Base-by-base conservation (phyloP, 2,888 invertebrate genomes). In the Danaus chrysippus region DNA sequence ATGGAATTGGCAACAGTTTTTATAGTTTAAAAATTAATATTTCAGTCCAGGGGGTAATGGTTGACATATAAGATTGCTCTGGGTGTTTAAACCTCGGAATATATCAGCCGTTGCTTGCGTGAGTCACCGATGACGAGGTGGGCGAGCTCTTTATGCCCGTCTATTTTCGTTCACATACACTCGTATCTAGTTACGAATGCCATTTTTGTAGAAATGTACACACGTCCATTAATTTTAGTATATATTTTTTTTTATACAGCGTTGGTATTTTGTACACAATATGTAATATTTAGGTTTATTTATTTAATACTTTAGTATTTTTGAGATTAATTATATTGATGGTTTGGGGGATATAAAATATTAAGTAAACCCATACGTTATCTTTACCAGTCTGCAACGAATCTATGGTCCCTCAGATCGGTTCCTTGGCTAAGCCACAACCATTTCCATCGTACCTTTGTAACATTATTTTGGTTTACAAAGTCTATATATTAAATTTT, bases 151-250 rank as follows among this genome's bases (percentile, higher is more conserved):
- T 70, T 70, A 67, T 68, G 68, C 66, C 62, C 64, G 62, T 67
- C 74, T 74, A 74, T 74, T 74, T 74, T 67, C 61, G 72, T 70
- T 68, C 70, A 68, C 73, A 71, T 74, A 34, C 70, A 68, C 79
- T 77, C 84, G 82, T 79, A 87, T 89, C 87, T 83, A 78, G 78
- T 89, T 89, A 87, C 89, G 77, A 76, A 75, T 76, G 73, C 86
- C 82, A 81, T 86, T 86, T 88, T 77, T 70, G 82, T 81, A 74
- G 68, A 73, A 73, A 71, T 72, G 71, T 70, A 59, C 46, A 77
- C 71, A 73, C 73, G 66, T 64, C 54, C 6, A 34, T 34, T 34
- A 34, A 34, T 3, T 34, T 34, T 2, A 34, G 6, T 34, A 34
- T 5, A 5, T n/a, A n/a, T n/a, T 34, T 34, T 34, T 34, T 34